Conservation (phyloP, 2,797 vertebrate genomes). For the Leptodactylus fallax region DNA sequence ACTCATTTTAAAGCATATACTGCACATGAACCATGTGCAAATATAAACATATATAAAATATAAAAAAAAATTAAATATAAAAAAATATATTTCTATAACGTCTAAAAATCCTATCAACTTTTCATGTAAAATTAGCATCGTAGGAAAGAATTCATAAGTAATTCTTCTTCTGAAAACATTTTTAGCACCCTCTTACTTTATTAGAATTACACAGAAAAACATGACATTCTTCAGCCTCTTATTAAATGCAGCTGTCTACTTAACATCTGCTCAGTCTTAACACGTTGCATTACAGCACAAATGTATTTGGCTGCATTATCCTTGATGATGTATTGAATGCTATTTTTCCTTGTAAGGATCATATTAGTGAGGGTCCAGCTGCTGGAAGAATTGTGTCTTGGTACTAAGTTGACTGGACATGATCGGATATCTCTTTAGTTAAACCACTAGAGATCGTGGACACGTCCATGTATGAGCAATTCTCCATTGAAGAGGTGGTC, state of each 20-base stretch:
- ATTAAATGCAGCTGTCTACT: conserved; percentile 47
- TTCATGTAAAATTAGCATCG: background rate
- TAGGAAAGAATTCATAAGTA: background rate
- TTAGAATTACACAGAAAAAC: conserved; percentile 33
- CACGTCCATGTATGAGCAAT: background rate
- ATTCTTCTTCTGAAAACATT: conserved; percentile 4
- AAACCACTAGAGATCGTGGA: background rate
- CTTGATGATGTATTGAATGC: background rate
- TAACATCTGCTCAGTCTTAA: conserved; percentile 42
- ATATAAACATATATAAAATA: too few relatives aligned
- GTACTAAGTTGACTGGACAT: background rate
- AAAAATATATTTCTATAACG: too few relatives aligned
- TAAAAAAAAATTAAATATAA: too few relatives aligned
- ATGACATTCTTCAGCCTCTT: conserved; percentile 25
- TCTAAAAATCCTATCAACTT: background rate
- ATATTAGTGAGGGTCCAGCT: background rate
- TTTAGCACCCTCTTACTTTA: conserved; percentile 19
- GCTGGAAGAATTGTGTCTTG: background rate
- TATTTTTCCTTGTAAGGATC: background rate
- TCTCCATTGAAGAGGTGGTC: background rate
- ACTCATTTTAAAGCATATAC: too few relatives aligned
- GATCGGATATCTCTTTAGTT: background rate
- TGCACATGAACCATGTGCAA: too few relatives aligned
- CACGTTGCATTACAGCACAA: conserved; percentile 19
- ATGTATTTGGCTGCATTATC: conserved; percentile 21